These are phyloP conservation scores for Willisornis vidua DNA, from an alignment of 2,113 vertebrate genomes.

Conservation along the genomic window DNA sequence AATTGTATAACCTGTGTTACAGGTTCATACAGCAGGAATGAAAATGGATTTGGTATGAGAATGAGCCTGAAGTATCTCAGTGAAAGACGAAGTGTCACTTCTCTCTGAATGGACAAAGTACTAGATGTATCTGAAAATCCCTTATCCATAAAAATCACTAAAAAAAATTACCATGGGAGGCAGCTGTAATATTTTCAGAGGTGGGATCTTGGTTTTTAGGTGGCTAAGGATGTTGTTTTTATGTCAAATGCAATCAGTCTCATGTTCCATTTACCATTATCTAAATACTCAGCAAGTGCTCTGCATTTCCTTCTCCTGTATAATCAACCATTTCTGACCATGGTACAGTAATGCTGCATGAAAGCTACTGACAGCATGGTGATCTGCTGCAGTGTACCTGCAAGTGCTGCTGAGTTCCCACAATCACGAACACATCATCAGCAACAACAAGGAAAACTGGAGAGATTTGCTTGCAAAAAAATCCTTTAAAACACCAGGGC, in stretches of 20 bases:
- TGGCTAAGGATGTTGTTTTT: background rate
- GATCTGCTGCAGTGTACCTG: background rate
- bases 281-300: constrained; percentile 1
- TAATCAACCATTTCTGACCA: background rate
- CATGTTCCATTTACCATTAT: background rate
- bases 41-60: constrained; percentile 49
- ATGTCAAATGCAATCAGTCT: constrained; percentile 9
- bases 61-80: constrained; percentile 6
- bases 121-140: background rate
- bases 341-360: background rate
- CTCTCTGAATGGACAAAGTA: background rate
- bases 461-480: background rate
- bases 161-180: background rate
- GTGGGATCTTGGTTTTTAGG: background rate
- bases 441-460: background rate
- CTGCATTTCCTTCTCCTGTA: background rate
- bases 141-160: background rate
- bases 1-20: constrained; percentile 46
- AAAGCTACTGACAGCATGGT: background rate
- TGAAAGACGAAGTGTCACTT: constrained; percentile 22
- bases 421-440: background rate
- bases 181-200: background rate
- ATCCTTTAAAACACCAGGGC: background rate
- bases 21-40: background rate
- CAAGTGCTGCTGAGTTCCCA: background rate